Percentiles rank a stretch among this genome's conserved stretches.
Conservation (phyloP, 1,140 invertebrate species). For the Eriosoma lanigerum region DNA sequence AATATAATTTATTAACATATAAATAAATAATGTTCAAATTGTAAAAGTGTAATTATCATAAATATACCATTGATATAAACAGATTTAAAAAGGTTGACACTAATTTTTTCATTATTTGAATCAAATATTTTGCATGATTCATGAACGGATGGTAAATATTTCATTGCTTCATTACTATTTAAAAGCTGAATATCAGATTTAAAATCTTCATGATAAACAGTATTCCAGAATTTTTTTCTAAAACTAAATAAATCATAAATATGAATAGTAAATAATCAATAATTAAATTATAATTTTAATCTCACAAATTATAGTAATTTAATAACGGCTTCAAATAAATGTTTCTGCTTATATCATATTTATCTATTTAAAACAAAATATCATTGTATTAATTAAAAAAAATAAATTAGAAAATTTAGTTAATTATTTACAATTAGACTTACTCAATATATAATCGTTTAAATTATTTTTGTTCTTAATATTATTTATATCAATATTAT, state of each 20-base stretch:
- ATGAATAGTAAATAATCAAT: not conserved
- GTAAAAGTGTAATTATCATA: too few species aligned
- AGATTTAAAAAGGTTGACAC: slow-evolving; percentile 33
- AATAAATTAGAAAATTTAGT: not conserved
- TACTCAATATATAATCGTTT: slow-evolving; percentile 16
- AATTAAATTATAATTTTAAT: slow-evolving; percentile 19
- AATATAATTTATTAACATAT: not conserved
- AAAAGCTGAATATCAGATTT: not conserved
- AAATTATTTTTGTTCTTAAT: not conserved
- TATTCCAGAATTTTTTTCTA: slow-evolving; percentile 13
- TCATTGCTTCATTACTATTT: not conserved
- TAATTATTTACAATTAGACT: not conserved
- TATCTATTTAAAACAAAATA: slow-evolving; percentile 22
- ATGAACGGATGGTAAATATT: slow-evolving; percentile 29
- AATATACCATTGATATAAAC: slow-evolving; percentile 28
- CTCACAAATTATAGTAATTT: slow-evolving; percentile 45
- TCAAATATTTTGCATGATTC: slow-evolving; percentile 31
- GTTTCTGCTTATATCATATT: not conserved
- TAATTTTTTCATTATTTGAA: slow-evolving; percentile 7
- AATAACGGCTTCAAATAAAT: slow-evolving; percentile 23
- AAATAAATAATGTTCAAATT: too few species aligned
- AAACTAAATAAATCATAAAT: not conserved
- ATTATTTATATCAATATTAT: slow-evolving; percentile 26
- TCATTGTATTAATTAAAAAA: not conserved
- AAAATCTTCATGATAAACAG: slow-evolving; percentile 6